Base-by-base conservation (phyloP, 2,797 vertebrate genomes). In the Tragelaphus eurycerus region DNA sequence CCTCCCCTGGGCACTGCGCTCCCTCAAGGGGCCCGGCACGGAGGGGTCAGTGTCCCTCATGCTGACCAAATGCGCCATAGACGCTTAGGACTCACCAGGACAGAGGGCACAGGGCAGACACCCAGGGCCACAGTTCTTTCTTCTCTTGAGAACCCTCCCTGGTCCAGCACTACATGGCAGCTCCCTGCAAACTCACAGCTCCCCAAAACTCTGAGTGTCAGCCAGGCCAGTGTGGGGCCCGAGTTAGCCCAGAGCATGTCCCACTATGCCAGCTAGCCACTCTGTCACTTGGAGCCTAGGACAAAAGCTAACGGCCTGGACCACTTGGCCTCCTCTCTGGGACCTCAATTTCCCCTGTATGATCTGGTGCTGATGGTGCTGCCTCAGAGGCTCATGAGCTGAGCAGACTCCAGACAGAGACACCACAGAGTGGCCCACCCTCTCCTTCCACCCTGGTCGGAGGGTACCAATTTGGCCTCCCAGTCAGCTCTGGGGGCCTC, bases 1-100 rank as follows among this genome's bases (percentile, higher is more conserved):
- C 98, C 98, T 98, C 95, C 93, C 97, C 96, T 52, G 54, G 17
- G 2, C 54, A 27, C 84, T 3, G 10, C 1, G 11, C 52, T 62
- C 13, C 2, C 50, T 79, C 52, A 0, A 55, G 97, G 92, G 92
- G 85, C 89, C 57, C 0, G 54, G 94, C 67, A 1, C 6, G 0
- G 62, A 0, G 31, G 76, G 96, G 95, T 94, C 91, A 21, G 94
- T 0, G 2, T 76, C 89, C 59, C 83, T 64, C n/a, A 19, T 21
- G 25, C 52, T 9, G 71, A 91, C 97, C 92, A 71, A 38, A 55
- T 59, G 93, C 55, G 46, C 74, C 94, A 93, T 90, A 89, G 94
- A 96, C 57, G 93, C 96, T 95, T 95, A 91, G 95, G 94, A 90
- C 93, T 84, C 54, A 59, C 95, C 86, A 71, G 93, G 92, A 90